phyloP scores from a whole-genome alignment of 2,797 vertebrate genomes.

The Gallinago stenura region DNA sequence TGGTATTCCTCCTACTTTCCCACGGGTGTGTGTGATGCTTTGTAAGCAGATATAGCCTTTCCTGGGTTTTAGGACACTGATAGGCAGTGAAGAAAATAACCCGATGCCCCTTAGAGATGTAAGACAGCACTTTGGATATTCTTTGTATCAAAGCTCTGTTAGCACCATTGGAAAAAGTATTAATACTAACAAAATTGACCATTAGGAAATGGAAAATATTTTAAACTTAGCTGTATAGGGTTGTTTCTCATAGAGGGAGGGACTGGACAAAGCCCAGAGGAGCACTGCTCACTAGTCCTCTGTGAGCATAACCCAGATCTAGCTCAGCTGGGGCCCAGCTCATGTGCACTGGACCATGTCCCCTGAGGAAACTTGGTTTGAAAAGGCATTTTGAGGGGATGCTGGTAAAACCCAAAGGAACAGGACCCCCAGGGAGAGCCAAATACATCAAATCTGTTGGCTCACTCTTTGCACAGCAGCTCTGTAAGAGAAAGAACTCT shows the following conservation, averaged over 20 bases:
- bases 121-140: not conserved
- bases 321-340: not conserved
- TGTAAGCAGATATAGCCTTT: not conserved
- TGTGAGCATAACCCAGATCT: fast-evolving
- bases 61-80: not conserved
- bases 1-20: not conserved
- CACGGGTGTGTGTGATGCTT: fast-evolving
- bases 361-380: not conserved
- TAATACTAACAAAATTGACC: not conserved
- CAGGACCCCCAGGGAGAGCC: not conserved
- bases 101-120: fast-evolving
- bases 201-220: not conserved
- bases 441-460: not conserved
- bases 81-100: not conserved
- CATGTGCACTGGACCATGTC: not conserved
- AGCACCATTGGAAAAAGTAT: not conserved
- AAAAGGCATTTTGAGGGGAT: not conserved
- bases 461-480: not conserved
- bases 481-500: not conserved
- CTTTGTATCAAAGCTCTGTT: not conserved
- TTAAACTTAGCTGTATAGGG: not conserved
- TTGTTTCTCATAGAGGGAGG: not conserved
- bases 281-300: fast-evolving
- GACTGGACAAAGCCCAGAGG: not conserved
- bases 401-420: not conserved